Conservation (phyloP, 1,140 invertebrate genomes). For the Heterodera schachtii region DNA sequence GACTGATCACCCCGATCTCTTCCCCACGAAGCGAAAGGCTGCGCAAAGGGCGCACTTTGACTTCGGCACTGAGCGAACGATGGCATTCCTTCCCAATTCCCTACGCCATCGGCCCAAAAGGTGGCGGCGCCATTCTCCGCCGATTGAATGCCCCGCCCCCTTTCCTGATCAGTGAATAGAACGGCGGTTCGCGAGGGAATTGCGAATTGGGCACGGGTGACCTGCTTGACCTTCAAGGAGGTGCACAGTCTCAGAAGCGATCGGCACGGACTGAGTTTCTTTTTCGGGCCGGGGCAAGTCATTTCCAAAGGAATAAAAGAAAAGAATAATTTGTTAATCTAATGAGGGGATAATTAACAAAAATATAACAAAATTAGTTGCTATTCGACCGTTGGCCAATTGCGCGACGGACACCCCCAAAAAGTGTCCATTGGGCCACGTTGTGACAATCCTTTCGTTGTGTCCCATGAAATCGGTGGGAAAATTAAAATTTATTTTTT, state of each 20-base stretch:
- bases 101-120: slow-evolving; percentile 20
- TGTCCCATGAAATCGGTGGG: slow-evolving; percentile 45
- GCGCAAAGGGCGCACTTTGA: slow-evolving; percentile 31
- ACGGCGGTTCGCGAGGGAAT: slow-evolving; percentile 31
- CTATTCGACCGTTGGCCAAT: slow-evolving; percentile 39
- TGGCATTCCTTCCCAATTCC: slow-evolving; percentile 42
- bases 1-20: slow-evolving; percentile 14
- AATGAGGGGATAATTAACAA: too few species aligned
- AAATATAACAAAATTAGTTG: slow-evolving; percentile 26
- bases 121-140: too few species aligned
- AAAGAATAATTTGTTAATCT: too few species aligned
- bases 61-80: slow-evolving; percentile 21
- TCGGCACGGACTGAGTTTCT: slow-evolving; percentile 25
- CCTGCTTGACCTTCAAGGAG: slow-evolving; percentile 37
- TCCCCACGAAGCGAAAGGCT: slow-evolving; percentile 9
- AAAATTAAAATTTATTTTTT: too few species aligned
- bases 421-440: slow-evolving; percentile 35
- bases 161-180: slow-evolving; percentile 21
- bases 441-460: slow-evolving; percentile 42
- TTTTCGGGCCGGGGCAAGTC: slow-evolving; percentile 34
- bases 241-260: neutral
- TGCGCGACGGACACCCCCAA: slow-evolving; percentile 17
- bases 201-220: slow-evolving; percentile 18
- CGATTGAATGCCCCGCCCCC: too few species aligned
- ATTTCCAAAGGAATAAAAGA: neutral